Conservation (phyloP, 2,797 vertebrate species). For the Sphaeramia orbicularis region DNA sequence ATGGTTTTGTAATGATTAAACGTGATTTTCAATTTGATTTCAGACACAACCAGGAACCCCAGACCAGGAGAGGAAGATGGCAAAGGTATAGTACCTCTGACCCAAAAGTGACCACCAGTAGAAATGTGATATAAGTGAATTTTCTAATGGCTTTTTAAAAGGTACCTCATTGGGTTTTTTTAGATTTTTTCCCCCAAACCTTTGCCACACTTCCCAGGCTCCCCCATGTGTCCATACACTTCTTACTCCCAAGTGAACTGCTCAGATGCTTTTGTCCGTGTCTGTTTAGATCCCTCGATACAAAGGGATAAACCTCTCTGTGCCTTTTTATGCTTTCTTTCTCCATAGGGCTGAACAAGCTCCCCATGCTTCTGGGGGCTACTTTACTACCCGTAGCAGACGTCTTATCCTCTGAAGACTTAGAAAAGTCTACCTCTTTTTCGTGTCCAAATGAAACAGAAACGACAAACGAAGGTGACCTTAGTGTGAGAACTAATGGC, state of each 20-base stretch:
- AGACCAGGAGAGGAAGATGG: constrained; percentile 93
- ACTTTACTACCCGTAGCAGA: constrained; percentile 87
- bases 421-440: constrained; percentile 76
- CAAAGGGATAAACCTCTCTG: constrained; percentile 72
- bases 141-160: neutral
- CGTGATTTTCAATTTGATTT: constrained; percentile 27
- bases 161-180: neutral
- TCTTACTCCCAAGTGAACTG: constrained; percentile 87
- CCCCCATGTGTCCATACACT: constrained; percentile 50
- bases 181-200: constrained; percentile 1
- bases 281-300: constrained; percentile 37
- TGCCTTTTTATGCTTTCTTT: constrained; percentile 80
- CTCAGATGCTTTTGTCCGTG: constrained; percentile 48
- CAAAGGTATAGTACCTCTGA: constrained; percentile 88
- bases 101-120: neutral
- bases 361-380: constrained; percentile 88
- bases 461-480: constrained; percentile 76
- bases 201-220: constrained; percentile 16
- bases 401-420: constrained; percentile 84
- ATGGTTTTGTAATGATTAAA: too few relatives aligned
- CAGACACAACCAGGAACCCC: constrained; percentile 95
- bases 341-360: constrained; percentile 86
- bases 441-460: constrained; percentile 77
- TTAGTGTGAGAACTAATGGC: constrained; percentile 63
- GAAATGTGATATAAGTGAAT: constrained; percentile 13